These are phyloP conservation scores for Leptinotarsa rubiginosa DNA, from an alignment of 2,888 invertebrate genomes.

Conservation along the genomic window DNA sequence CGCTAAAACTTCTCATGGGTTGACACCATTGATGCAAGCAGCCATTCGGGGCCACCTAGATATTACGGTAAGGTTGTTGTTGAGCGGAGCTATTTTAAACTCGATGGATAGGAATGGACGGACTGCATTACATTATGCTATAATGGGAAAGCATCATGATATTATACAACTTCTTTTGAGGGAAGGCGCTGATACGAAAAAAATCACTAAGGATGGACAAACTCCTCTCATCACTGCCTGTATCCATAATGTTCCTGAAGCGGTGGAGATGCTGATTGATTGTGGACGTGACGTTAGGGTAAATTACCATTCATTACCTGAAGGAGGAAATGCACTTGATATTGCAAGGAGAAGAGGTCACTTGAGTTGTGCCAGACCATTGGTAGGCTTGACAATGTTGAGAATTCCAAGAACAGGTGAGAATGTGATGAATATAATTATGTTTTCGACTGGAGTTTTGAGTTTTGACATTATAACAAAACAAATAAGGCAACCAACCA, in stretches of 20 bases:
- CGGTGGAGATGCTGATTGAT: slow-evolving; percentile 20
- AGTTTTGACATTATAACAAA: no score
- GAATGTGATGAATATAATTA: no score
- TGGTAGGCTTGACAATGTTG: not conserved
- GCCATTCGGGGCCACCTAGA: not conserved
- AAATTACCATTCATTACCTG: not conserved
- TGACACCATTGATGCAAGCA: slow-evolving; percentile 31
- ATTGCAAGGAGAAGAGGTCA: not conserved
- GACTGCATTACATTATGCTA: slow-evolving; percentile 31
- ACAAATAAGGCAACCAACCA: no score
- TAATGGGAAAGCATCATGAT: slow-evolving; percentile 20
- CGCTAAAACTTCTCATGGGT: slow-evolving; percentile 11
- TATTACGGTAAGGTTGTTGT: slow-evolving; percentile 9
- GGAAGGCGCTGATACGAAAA: slow-evolving; percentile 20
- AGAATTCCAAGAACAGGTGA: no score
- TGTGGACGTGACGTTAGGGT: not conserved
- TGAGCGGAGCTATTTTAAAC: slow-evolving; percentile 23
- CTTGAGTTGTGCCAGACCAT: not conserved
- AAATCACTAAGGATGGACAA: slow-evolving; percentile 10
- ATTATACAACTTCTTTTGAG: slow-evolving; percentile 22
- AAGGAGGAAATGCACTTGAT: not conserved
- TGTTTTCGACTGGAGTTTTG: no score
- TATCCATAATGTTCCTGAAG: slow-evolving; percentile 16
- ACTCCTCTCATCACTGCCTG: slow-evolving; percentile 27
- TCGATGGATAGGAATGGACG: slow-evolving; percentile 12